phyloP scores from a whole-genome alignment of 2,113 vertebrate species.

The Gavia stellata region DNA sequence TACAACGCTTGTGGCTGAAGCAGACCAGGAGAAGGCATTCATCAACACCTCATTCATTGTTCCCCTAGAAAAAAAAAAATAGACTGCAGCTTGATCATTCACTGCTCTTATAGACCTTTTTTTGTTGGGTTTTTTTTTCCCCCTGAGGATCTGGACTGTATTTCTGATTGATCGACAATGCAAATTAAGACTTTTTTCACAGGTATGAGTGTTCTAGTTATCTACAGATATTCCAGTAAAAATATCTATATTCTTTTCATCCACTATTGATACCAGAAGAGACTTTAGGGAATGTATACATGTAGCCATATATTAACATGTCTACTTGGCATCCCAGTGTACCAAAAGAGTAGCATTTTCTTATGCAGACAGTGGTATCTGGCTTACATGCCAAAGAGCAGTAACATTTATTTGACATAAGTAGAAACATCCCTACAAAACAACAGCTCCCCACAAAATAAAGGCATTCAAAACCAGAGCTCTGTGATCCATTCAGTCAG shows the following conservation, averaged over 20 bases:
- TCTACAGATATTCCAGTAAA: background rate
- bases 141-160: background rate
- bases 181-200: background rate
- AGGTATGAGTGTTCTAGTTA: background rate
- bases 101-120: background rate
- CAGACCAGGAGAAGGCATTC: background rate
- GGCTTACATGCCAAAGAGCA: slow-evolving; percentile 38
- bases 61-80: background rate
- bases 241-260: slow-evolving; percentile 27
- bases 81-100: background rate
- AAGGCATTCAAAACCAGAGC: background rate
- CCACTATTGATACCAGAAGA: background rate
- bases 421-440: slow-evolving; percentile 3
- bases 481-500: background rate
- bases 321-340: slow-evolving; percentile 22
- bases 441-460: slow-evolving; percentile 9
- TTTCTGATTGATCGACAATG: background rate
- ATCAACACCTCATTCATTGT: background rate
- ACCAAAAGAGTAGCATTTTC: slow-evolving; percentile 55
- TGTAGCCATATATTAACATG: slow-evolving; percentile 39
- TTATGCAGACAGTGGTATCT: slow-evolving; percentile 62
- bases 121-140: background rate
- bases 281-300: slow-evolving; percentile 16
- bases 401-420: slow-evolving; percentile 4
- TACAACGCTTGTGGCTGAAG: background rate